These are phyloP conservation scores for Saccostrea cuccullata DNA, from an alignment of 1,140 invertebrate species.

Conservation along the genomic window DNA sequence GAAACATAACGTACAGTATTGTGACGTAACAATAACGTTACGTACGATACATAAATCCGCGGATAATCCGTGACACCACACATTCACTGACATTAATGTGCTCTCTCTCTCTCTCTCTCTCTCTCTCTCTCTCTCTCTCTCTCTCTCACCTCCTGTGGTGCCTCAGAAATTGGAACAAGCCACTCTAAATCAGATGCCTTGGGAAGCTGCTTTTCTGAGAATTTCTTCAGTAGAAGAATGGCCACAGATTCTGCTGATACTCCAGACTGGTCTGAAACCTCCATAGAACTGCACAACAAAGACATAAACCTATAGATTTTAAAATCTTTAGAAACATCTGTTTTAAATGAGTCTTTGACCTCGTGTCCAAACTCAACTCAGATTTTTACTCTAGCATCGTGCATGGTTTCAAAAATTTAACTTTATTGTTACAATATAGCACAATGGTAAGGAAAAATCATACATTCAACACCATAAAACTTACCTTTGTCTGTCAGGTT, in stretches of 20 bases:
- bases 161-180: conserved; percentile 89
- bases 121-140: conserved; percentile 48
- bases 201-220: conserved; percentile 88
- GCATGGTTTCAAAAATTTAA: too few relatives aligned
- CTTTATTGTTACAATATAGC: too few relatives aligned
- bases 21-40: too few relatives aligned
- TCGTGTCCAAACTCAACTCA: too few relatives aligned
- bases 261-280: conserved; percentile 37
- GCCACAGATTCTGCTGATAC: conserved; percentile 89
- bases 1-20: too few relatives aligned
- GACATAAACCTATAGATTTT: background rate
- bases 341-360: background rate
- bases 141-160: conserved; percentile 83
- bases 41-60: too few relatives aligned
- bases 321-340: background rate
- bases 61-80: too few relatives aligned
- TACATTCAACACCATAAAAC: background rate
- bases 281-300: conserved; percentile 22
- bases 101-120: background rate
- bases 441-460: too few relatives aligned
- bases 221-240: conserved; percentile 86
- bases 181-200: conserved; percentile 89
- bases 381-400: too few relatives aligned
- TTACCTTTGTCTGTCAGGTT: conserved; percentile 49
- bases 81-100: background rate